phyloP scores from a whole-genome alignment of 2,797 vertebrate species.

The Cyprinella venusta region DNA sequence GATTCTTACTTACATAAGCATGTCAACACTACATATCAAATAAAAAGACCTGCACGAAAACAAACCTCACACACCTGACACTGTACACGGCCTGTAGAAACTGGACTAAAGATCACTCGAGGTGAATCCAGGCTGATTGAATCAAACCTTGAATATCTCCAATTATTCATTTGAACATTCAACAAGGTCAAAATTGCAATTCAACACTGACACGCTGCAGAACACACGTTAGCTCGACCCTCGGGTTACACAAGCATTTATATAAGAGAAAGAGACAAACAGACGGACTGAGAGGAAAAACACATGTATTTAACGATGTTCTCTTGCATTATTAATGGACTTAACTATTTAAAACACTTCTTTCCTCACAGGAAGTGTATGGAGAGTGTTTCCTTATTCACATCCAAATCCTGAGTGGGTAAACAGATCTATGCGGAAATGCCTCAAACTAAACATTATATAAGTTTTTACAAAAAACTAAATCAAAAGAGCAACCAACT shows the following conservation, averaged over 20 bases:
- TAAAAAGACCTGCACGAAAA: background rate
- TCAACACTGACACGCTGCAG: background rate
- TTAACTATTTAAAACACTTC: slow-evolving; percentile 20
- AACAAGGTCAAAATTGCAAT: slow-evolving; percentile 1
- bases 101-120: background rate
- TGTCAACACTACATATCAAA: background rate
- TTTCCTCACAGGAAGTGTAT: background rate
- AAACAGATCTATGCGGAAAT: background rate
- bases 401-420: background rate
- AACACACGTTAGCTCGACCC: slow-evolving; percentile 25
- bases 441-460: background rate
- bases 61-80: background rate
- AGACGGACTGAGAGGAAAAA: slow-evolving; percentile 36
- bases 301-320: slow-evolving; percentile 61
- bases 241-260: slow-evolving; percentile 21
- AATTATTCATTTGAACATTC: slow-evolving; percentile 29
- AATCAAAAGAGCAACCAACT: background rate
- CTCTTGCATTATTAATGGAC: slow-evolving; percentile 66
- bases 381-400: background rate
- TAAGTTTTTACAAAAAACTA: background rate
- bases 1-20: too few species aligned
- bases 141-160: slow-evolving; percentile 11
- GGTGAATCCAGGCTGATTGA: slow-evolving; percentile 7
- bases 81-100: background rate
- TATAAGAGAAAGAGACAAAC: slow-evolving; percentile 18